These are phyloP conservation scores for Pogonognathellus flavescens DNA, from an alignment of 1,140 invertebrate genomes.

Conservation along the genomic window DNA sequence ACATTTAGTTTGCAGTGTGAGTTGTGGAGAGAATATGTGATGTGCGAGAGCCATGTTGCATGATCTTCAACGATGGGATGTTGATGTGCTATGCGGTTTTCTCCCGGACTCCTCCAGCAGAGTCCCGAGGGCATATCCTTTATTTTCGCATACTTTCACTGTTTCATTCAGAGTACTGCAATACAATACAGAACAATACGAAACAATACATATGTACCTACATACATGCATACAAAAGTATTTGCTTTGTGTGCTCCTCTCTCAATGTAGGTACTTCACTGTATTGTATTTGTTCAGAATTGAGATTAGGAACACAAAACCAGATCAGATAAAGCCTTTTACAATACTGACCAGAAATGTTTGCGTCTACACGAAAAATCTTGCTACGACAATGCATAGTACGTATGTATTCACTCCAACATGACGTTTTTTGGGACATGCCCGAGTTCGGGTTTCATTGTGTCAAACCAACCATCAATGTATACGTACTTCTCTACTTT, in stretches of 20 bases:
- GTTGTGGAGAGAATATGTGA: slow-evolving; percentile 8
- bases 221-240: neutral
- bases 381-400: neutral
- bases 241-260: neutral
- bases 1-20: slow-evolving; percentile 15
- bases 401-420: too few relatives aligned
- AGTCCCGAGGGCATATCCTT: slow-evolving; percentile 2
- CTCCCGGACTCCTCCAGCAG: slow-evolving; percentile 1
- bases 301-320: slow-evolving; percentile 4
- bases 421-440: too few relatives aligned
- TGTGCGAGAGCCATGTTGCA: slow-evolving; percentile 17
- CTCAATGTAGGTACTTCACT: neutral
- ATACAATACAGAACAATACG: neutral
- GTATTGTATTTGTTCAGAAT: slow-evolving; percentile 12
- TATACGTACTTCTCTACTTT: too few relatives aligned
- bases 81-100: slow-evolving; percentile 20
- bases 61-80: slow-evolving; percentile 15
- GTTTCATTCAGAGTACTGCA: neutral
- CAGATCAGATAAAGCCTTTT: neutral
- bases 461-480: too few relatives aligned
- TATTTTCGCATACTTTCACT: neutral
- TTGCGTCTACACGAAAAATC: slow-evolving; percentile 2
- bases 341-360: neutral
- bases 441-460: too few relatives aligned
- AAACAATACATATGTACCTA: neutral